Evolutionary conservation across 2,797 vertebrate genomes (phyloP).

Genomic region (Sternarchorhynchus goeldii): DNA sequence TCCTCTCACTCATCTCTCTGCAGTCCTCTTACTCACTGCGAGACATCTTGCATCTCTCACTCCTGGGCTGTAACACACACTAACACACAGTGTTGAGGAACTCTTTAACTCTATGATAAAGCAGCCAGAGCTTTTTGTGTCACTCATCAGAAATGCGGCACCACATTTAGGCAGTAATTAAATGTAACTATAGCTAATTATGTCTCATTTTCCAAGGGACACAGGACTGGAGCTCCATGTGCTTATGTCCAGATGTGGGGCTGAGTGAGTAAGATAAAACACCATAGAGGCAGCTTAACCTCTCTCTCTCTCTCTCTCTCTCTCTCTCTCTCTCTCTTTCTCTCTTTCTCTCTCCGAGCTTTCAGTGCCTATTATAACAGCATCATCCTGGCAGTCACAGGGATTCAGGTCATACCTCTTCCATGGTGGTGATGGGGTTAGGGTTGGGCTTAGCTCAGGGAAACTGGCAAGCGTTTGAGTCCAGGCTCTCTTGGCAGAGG

Average conservation of each 20-base stretch:
- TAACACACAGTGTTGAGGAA: slow-evolving; percentile 42
- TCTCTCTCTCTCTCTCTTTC: no score
- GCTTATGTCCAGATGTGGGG: slow-evolving; percentile 79
- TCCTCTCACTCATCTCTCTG: slow-evolving; percentile 54
- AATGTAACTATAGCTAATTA: slow-evolving; percentile 79
- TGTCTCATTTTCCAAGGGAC: slow-evolving; percentile 71
- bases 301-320: slow-evolving; percentile 55
- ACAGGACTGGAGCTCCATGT: slow-evolving; percentile 67
- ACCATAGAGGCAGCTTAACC: slow-evolving; percentile 68
- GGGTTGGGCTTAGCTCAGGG: no score
- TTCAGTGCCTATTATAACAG: slow-evolving; percentile 20
- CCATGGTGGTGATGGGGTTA: slow-evolving; percentile 9
- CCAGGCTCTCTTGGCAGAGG: no score
- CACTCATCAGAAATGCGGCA: slow-evolving; percentile 75
- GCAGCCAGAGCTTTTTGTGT: slow-evolving; percentile 71
- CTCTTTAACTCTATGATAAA: slow-evolving; percentile 74
- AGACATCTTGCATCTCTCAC: neutral
- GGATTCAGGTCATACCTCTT: slow-evolving; percentile 12
- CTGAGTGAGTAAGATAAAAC: slow-evolving; percentile 79
- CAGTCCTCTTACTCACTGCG: slow-evolving; percentile 41
- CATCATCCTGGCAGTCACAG: slow-evolving; percentile 12
- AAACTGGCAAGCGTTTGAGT: no score
- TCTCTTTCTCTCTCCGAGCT: slow-evolving; percentile 56
- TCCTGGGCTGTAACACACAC: slow-evolving; percentile 16
- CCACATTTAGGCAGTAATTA: slow-evolving; percentile 81